Conservation (phyloP, 2,888 invertebrate species). For the Protophormia terraenovae region DNA sequence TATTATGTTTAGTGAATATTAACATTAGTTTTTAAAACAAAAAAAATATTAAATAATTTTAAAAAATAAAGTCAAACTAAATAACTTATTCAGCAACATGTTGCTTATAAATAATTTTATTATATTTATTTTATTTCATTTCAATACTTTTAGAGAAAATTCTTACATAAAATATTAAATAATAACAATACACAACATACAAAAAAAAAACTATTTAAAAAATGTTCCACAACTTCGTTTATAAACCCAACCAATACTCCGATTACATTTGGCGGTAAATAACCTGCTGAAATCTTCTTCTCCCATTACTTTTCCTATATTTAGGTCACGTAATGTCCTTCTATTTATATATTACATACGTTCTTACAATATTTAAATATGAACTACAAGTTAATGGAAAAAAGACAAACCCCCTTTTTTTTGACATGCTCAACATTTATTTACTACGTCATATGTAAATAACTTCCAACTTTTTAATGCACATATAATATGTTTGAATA, state of each 20-base stretch:
- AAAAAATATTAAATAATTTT: too few species aligned
- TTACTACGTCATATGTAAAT: background rate
- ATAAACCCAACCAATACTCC: background rate
- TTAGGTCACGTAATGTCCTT: conserved; percentile 23
- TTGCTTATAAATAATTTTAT: too few species aligned
- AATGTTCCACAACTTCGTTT: background rate
- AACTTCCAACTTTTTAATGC: background rate
- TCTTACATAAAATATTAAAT: too few species aligned
- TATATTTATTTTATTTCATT: too few species aligned
- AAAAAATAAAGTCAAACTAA: too few species aligned
- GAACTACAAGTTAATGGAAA: background rate
- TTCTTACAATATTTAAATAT: background rate
- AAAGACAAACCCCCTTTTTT: background rate
- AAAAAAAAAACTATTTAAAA: too few species aligned
- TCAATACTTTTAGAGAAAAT: too few species aligned
- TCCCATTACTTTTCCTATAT: background rate
- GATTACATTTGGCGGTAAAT: background rate
- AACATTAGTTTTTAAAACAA: too few species aligned
- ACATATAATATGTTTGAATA: background rate
- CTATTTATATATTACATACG: background rate
- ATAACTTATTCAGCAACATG: too few species aligned
- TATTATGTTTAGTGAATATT: too few species aligned
- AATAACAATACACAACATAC: too few species aligned
- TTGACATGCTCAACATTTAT: background rate
- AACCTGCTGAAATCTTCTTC: background rate